Percentiles rank a stretch among this genome's conserved stretches.
Evolutionary conservation across 2,797 vertebrate genomes (phyloP).

Genomic region (Botia almorhae): DNA sequence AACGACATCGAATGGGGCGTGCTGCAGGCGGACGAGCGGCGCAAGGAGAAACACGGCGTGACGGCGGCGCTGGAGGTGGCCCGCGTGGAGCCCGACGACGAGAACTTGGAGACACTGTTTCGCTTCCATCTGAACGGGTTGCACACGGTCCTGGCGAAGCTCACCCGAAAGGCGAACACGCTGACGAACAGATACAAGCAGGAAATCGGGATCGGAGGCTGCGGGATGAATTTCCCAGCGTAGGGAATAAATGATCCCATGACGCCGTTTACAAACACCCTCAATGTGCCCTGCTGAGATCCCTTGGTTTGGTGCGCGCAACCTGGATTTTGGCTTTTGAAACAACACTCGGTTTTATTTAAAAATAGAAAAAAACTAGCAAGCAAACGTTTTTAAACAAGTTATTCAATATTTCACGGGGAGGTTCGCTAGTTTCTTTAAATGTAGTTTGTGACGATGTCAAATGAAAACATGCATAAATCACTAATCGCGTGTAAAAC

Average conservation of each 20-base stretch:
- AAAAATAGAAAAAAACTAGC: conserved; percentile 17
- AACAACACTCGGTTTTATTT: conserved; percentile 34
- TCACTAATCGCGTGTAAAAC: no score
- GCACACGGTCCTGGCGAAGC: conserved; percentile 86
- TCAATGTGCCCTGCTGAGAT: conserved; percentile 16
- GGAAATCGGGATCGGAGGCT: conserved; percentile 87
- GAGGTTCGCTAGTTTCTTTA: no score
- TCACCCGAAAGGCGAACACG: conserved; percentile 88
- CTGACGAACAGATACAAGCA: conserved; percentile 93
- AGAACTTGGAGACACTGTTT: conserved; percentile 89
- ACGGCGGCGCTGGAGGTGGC: conserved; percentile 66
- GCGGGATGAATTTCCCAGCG: conserved; percentile 71
- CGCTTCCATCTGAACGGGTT: conserved; percentile 90
- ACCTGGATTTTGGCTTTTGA: conserved; percentile 27
- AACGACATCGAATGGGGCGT: conserved; percentile 95
- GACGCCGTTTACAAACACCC: conserved; percentile 12
- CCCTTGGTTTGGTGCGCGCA: conserved; percentile 47
- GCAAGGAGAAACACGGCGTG: conserved; percentile 75
- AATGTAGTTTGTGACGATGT: no score
- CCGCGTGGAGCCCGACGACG: conserved; percentile 75
- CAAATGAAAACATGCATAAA: no score
- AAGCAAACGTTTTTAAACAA: background rate
- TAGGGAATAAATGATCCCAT: conserved; percentile 3
- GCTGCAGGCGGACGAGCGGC: conserved; percentile 75
- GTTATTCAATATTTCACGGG: no score